Percentiles rank a stretch among this genome's conserved stretches.
Conservation (phyloP, 1,140 invertebrate genomes). For the Helicoverpa armigera region DNA sequence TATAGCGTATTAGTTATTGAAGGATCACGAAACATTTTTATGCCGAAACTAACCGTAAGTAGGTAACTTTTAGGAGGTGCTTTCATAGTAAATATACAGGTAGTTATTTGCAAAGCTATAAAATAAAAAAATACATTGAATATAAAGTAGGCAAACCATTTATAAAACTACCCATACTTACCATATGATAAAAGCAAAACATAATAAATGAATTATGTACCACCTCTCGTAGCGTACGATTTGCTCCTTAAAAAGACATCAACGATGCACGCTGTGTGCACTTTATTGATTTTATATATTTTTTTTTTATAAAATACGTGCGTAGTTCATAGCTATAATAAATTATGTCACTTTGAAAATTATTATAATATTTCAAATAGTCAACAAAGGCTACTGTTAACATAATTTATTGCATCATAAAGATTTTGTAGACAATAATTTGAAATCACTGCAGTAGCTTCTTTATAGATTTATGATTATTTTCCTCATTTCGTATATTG, state of each 20-base stretch:
- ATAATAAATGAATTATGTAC: conserved; percentile 4
- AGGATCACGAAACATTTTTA: neutral
- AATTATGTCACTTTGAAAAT: neutral
- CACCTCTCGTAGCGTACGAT: conserved; percentile 23
- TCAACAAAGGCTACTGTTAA: neutral
- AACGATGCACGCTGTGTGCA: conserved; percentile 55
- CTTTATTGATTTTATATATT: conserved; percentile 1
- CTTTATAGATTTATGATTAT: neutral
- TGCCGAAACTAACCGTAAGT: neutral
- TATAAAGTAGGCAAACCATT: neutral
- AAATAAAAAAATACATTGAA: conserved; percentile 2
- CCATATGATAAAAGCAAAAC: neutral
- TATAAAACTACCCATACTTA: no score
- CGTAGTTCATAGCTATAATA: neutral
- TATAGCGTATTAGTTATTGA: neutral
- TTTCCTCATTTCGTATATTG: neutral
- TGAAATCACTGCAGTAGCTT: neutral
- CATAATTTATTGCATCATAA: no score
- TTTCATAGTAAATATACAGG: neutral
- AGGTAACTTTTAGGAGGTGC: neutral
- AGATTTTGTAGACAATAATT: no score
- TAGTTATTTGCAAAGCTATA: neutral
- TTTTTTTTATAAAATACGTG: neutral
- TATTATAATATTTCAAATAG: neutral
- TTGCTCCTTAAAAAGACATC: conserved; percentile 68